Evolutionary conservation across 2,888 invertebrate species (phyloP), one percentile per base, ranked within the genome.

Genomic region (Agapostemon virescens): DNA sequence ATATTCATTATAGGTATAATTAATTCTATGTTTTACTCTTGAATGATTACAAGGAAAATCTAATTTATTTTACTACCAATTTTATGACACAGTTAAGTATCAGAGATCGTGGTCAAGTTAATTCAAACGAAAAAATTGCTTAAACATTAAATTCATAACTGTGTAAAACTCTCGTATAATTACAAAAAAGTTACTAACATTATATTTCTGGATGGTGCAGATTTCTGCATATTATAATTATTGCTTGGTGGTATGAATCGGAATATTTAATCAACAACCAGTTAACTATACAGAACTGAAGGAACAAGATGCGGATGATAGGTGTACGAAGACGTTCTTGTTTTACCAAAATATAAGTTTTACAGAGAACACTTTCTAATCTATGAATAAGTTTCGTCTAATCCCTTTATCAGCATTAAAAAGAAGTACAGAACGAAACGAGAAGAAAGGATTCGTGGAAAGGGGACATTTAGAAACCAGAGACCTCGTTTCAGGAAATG

Each of bases 401-500:
- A 64, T 75, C 42, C 5, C 26, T n/a, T 45, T n/a, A 17, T 40
- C 20, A 20, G 30, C 58, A 30, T 9, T 40, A 26, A 63, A n/a
- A 26, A 55, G 55, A 26, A 17, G 15, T 17, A 26, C 55, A n/a
- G 9, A 26, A 49, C 36, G n/a, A 15, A 55, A 42, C 23, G 30
- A 42, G 38, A 40, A 66, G 45, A 23, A 55, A 69, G 33, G 36
- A 20, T 3, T 30, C 36, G 66, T 55, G 66, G 30, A 33, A 74
- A 36, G 52, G 76, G 49, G 69, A 66, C 69, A 76, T 76, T 76
- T 67, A 66, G 69, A 64, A 63, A 70, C 58, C 75, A 20, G 69
- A 76, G 58, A 58, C 38, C 38, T 33, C 45, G 52, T 69, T 78
- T 45, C 70, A 40, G 40, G 64, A 69, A 55, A 67, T 36, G 36